These are phyloP conservation scores for Halcyon malimbica DNA, from an alignment of 2,113 vertebrate genomes.

Conservation along the genomic window DNA sequence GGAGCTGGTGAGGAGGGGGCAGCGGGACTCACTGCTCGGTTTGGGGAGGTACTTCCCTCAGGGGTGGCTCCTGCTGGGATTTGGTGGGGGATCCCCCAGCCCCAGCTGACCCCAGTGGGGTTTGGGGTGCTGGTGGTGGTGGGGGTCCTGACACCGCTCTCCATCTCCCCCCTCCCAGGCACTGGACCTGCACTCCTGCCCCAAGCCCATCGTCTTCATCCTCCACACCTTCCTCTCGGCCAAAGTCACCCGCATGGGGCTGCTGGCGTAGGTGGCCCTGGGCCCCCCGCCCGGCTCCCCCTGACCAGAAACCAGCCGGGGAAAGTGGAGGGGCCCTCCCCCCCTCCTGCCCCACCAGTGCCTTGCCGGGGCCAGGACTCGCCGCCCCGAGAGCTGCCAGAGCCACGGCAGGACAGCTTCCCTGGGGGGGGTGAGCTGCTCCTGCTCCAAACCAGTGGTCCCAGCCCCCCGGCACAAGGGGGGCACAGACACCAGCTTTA, in stretches of 20 bases:
- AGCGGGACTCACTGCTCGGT: accelerated
- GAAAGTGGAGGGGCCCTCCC: neutral
- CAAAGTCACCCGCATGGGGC: conserved; percentile 95
- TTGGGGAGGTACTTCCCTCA: neutral
- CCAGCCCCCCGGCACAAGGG: neutral
- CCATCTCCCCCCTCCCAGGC: conserved; percentile 70
- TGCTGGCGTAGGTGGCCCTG: conserved; percentile 82
- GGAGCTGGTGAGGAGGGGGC: conserved; percentile 86
- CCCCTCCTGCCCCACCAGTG: conserved; percentile 53
- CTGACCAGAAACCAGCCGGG: neutral
- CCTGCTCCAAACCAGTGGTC: neutral
- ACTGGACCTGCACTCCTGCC: conserved; percentile 92
- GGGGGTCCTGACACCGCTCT: neutral
- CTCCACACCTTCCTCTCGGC: conserved; percentile 97
- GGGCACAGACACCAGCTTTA: neutral
- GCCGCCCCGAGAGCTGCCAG: neutral
- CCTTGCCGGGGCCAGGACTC: conserved; percentile 61
- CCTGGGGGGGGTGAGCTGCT: neutral
- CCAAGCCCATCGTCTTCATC: conserved; percentile 94
- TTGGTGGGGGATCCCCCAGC: neutral
- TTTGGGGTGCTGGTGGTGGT: accelerated
- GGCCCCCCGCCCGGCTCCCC: neutral
- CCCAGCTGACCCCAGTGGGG: accelerated
- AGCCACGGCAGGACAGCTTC: neutral
- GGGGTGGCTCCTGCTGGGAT: neutral